Evolutionary conservation across 2,888 invertebrate species (phyloP).

Genomic region (Drosophila anomalata): DNA sequence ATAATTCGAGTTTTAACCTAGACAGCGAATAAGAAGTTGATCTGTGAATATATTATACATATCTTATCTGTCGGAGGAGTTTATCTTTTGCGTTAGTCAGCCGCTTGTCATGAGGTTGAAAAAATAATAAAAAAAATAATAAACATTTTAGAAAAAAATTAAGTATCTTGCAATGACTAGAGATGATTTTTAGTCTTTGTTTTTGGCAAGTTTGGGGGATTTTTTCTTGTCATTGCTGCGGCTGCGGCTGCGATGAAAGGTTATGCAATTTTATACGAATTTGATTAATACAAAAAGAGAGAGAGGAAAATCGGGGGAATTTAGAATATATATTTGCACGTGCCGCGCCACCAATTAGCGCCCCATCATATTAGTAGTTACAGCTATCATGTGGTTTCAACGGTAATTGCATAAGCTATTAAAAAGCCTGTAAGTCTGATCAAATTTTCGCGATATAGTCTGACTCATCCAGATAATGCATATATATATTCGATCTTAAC

Average conservation of each 20-base stretch:
- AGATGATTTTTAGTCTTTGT: slow-evolving; percentile 17
- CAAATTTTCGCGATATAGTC: background rate
- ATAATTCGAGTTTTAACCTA: slow-evolving; percentile 9
- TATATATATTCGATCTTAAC: slow-evolving; percentile 17
- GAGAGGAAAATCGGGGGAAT: background rate
- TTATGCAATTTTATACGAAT: slow-evolving; percentile 27
- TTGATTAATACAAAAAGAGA: slow-evolving; percentile 23
- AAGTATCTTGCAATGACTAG: slow-evolving; percentile 31
- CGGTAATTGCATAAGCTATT: slow-evolving; percentile 36
- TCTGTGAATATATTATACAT: slow-evolving; percentile 4
- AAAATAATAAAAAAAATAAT: background rate
- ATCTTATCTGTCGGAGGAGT: slow-evolving; percentile 22
- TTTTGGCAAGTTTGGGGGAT: slow-evolving; percentile 9
- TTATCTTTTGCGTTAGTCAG: slow-evolving; percentile 38
- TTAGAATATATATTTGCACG: slow-evolving; percentile 15
- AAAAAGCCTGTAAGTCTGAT: slow-evolving; percentile 4
- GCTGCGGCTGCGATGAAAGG: too few species aligned
- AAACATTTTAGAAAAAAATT: background rate
- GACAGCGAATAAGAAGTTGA: background rate
- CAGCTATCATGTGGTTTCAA: slow-evolving; percentile 33
- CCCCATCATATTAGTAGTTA: slow-evolving; percentile 17
- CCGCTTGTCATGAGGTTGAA: slow-evolving; percentile 11
- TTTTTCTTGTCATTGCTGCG: slow-evolving; percentile 28
- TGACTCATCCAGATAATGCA: slow-evolving; percentile 15
- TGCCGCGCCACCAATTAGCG: slow-evolving; percentile 37